Conservation (phyloP, 2,113 vertebrate genomes). For the Perognathus longimembris region DNA sequence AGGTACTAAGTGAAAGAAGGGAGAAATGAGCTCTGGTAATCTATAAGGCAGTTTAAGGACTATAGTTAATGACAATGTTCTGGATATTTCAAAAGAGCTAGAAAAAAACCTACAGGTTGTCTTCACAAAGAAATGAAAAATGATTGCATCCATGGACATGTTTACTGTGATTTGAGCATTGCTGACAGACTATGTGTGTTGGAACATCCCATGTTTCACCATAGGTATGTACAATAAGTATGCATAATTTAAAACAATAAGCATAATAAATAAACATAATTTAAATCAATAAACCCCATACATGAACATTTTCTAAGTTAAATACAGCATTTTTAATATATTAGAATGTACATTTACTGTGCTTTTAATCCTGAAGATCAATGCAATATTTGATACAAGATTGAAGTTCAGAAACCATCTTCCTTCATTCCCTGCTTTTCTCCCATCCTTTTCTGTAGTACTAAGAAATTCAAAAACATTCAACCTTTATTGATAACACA, state of each 20-base stretch:
- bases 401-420: not conserved
- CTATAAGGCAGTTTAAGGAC: no score
- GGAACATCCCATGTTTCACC: not conserved
- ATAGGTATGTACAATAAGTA: not conserved
- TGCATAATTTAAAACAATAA: no score
- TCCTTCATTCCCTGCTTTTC: not conserved
- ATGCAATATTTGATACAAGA: not conserved
- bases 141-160: not conserved
- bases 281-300: no score
- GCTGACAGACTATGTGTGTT: not conserved
- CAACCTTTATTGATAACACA: not conserved
- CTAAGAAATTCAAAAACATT: not conserved
- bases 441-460: not conserved
- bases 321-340: constrained; percentile 55
- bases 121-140: not conserved
- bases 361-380: constrained; percentile 64
- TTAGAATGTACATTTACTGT: not conserved
- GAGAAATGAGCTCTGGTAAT: no score
- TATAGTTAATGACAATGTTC: no score
- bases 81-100: no score
- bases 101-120: no score
- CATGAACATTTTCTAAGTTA: constrained; percentile 38
- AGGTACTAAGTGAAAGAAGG: no score
- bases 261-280: no score
- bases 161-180: not conserved